Evolutionary conservation across 2,113 vertebrate genomes (phyloP), one percentile per base, ranked within the genome.

Genomic region (Campylomormyrus numenius): DNA sequence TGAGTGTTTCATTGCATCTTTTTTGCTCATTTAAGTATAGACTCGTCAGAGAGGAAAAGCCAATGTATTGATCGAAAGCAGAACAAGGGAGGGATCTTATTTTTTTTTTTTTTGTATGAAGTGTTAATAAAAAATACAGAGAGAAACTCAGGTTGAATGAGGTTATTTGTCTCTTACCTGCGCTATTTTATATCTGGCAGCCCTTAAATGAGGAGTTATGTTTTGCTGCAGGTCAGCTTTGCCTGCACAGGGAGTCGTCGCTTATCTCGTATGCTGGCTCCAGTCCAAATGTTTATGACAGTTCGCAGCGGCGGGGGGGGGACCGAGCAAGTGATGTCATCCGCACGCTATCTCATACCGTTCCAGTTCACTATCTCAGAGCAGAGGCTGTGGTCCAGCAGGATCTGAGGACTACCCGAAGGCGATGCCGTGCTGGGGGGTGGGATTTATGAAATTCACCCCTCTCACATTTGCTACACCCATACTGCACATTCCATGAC

Each of bases 251-350:
- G 93, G 93, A 94, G 93, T 93, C 94, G 90, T 91, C 85, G 89
- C 85, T 95, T 96, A 92, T 96, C 95, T 95, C 89, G 53, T 85
- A 89, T 86, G 93, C 95, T 93, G 95, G 94, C 91, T 92, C 94
- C 92, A 91, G 93, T 93, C 95, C 94, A 94, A 93, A 92, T 94
- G 94, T 97, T 97, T 95, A 93, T 95, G 94, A 96, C 92, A 94
- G 93, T 96, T 95, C 91, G 90, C 92, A 3, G 83, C 46, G 77
- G 53, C 5, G 53, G 80, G 45, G 80, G 27, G 92, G 92, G 93
- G 94, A 93, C 93, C 90, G 90, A 90, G 91, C 92, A 94, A 94
- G 94, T 96, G 96, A 96, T 96, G 94, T 97, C 95, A 96, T 93
- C 91, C 93, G 58, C 11, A 62, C 90, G 92, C 93, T 97, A 95